These are phyloP conservation scores for Phalacrocorax brasilianus DNA, from an alignment of 2,113 vertebrate species.

Conservation along the genomic window DNA sequence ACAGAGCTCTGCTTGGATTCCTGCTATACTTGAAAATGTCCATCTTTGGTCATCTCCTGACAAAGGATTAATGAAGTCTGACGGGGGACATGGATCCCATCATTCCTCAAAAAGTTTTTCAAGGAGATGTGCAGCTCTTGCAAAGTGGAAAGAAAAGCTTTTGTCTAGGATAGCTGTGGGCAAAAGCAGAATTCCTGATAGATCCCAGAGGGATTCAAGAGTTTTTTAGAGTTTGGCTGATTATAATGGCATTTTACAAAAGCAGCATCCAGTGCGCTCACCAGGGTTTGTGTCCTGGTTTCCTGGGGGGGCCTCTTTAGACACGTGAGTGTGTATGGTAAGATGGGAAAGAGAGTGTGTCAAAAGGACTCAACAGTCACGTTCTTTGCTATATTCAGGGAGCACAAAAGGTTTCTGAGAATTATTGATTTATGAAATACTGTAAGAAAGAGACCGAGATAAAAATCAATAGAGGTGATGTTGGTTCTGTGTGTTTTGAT, in stretches of 20 bases:
- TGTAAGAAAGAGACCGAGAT: slow-evolving; percentile 44
- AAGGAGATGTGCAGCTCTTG: not conserved
- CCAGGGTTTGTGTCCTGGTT: not conserved
- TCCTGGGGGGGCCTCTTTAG: not conserved
- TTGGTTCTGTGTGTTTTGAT: slow-evolving; percentile 58
- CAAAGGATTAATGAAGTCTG: slow-evolving; percentile 32
- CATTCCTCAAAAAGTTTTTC: not conserved
- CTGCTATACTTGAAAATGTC: not conserved
- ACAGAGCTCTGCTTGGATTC: slow-evolving; percentile 11
- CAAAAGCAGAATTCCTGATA: not conserved
- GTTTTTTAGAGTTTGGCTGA: not conserved
- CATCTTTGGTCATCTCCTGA: not conserved
- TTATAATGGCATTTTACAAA: not conserved
- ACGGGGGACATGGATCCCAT: not conserved
- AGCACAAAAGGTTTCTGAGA: slow-evolving; percentile 9
- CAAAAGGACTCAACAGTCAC: not conserved
- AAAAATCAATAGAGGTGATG: slow-evolving; percentile 57
- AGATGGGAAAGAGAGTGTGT: not conserved
- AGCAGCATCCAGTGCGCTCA: not conserved
- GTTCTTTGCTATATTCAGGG: not conserved
- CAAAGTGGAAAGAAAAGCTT: not conserved
- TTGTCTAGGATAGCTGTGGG: not conserved
- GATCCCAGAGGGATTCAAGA: not conserved
- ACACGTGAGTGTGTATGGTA: not conserved
- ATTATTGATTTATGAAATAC: slow-evolving; percentile 43